These are phyloP conservation scores for Mormyrus hasselquistii DNA, from an alignment of 2,797 vertebrate species.

Conservation along the genomic window DNA sequence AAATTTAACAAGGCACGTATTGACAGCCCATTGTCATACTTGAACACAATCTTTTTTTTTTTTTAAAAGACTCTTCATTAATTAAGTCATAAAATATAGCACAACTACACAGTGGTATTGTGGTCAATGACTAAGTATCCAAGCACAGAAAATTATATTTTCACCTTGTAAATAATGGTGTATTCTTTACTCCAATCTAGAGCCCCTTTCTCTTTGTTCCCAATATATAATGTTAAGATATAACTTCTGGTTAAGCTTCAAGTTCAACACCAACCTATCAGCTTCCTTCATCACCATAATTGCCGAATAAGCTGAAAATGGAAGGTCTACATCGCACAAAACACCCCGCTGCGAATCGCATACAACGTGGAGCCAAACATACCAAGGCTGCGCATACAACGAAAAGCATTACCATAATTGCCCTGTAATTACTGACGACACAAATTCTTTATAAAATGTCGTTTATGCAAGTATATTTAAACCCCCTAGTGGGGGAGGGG, in stretches of 20 bases:
- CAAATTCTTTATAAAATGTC: conserved; percentile 16
- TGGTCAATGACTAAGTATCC: not conserved
- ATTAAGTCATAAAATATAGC: not conserved
- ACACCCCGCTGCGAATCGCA: not conserved
- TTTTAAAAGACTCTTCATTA: not conserved
- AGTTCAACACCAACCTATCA: not conserved
- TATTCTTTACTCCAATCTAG: not conserved
- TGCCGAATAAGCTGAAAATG: conserved; percentile 8
- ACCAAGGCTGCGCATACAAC: not conserved
- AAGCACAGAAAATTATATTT: not conserved
- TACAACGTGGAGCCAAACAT: not conserved
- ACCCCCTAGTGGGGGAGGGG: not conserved
- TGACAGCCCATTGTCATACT: not conserved
- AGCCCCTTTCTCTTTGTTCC: not conserved
- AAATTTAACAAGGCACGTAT: not conserved
- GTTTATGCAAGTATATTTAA: conserved; percentile 9
- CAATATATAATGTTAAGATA: not conserved
- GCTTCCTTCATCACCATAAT: conserved; percentile 8
- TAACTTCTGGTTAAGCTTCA: not conserved
- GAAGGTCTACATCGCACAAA: not conserved
- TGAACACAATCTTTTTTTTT: not conserved
- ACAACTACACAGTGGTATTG: not conserved
- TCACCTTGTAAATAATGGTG: not conserved
- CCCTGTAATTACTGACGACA: conserved; percentile 18
- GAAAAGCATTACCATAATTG: conserved; percentile 13